Conservation (phyloP, 37 sponge, comb jelly and placozoan genomes). For the Tethya wilhelma region DNA sequence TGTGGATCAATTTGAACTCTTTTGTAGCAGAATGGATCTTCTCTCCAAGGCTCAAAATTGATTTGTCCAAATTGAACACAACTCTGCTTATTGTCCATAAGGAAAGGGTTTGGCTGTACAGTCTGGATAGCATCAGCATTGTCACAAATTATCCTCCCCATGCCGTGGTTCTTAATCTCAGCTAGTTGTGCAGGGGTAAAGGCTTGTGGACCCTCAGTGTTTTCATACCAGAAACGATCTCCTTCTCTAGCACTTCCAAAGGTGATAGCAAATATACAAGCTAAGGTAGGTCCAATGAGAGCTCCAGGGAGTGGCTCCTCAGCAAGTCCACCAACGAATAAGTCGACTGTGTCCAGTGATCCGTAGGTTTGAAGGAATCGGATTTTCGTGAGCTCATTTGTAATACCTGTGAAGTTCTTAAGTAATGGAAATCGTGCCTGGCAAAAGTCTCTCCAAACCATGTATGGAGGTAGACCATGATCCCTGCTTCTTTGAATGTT, state of each 20-base stretch:
- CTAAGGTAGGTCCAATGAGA: slow-evolving; percentile 81
- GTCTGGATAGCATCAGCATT: slow-evolving; percentile 59
- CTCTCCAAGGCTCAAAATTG: slow-evolving; percentile 15
- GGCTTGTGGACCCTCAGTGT: slow-evolving; percentile 47
- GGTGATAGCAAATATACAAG: too few species aligned
- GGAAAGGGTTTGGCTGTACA: slow-evolving; percentile 69
- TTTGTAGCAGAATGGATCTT: slow-evolving; percentile 8
- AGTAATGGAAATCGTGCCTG: background rate
- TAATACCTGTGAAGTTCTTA: slow-evolving; percentile 10
- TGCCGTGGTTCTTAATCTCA: slow-evolving; percentile 44
- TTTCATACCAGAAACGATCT: slow-evolving; percentile 91
- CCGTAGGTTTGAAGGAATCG: too few species aligned
- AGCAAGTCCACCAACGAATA: slow-evolving; percentile 78
- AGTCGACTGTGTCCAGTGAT: too few species aligned
- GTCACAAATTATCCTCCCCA: slow-evolving; percentile 81
- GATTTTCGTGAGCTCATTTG: slow-evolving; percentile 18
- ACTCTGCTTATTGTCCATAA: background rate
- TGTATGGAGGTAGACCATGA: too few species aligned
- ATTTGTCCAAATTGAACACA: slow-evolving; percentile 1
- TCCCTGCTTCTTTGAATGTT: slow-evolving; percentile 85
- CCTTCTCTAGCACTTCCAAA: slow-evolving; percentile 82
- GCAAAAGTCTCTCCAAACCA: too few species aligned
- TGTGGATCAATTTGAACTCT: background rate
- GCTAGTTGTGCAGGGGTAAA: slow-evolving; percentile 70
- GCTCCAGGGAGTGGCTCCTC: slow-evolving; percentile 68